Percentiles rank a stretch among this genome's conserved stretches.
These are phyloP conservation scores for Notocelia uddmanniana DNA, from an alignment of 2,888 invertebrate species.

Conservation along the genomic window DNA sequence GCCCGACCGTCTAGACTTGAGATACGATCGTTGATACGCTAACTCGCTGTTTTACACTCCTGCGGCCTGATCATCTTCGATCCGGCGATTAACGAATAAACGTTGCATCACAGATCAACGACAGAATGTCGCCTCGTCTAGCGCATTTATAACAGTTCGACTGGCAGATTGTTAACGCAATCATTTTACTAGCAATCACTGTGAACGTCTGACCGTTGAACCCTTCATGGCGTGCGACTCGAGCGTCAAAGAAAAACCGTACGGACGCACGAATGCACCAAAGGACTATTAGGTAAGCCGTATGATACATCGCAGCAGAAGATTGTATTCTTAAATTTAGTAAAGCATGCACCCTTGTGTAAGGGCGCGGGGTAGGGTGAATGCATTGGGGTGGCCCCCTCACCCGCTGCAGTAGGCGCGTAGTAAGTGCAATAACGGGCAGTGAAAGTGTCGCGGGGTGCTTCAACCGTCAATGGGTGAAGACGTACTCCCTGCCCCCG, in stretches of 20 bases:
- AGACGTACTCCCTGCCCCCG: conserved; percentile 83
- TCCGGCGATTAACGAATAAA: conserved; percentile 45
- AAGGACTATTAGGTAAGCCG: conserved; percentile 49
- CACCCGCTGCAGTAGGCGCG: conserved; percentile 80
- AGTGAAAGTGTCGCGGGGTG: conserved; percentile 85
- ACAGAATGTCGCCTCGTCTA: conserved; percentile 43
- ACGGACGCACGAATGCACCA: conserved; percentile 41
- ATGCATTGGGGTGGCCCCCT: conserved; percentile 77
- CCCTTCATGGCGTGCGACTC: conserved; percentile 24
- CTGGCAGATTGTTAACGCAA: conserved; percentile 34
- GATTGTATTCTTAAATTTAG: conserved; percentile 71
- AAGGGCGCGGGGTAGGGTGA: conserved; percentile 74
- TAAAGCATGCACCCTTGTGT: conserved; percentile 74
- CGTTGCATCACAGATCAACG: conserved; percentile 43
- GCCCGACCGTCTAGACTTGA: conserved; percentile 76
- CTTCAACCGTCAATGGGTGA: conserved; percentile 86
- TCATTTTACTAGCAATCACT: conserved; percentile 26
- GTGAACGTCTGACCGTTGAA: conserved; percentile 21
- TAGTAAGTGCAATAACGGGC: conserved; percentile 85
- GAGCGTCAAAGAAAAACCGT: conserved; percentile 31
- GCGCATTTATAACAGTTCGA: conserved; percentile 36
- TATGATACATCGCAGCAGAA: conserved; percentile 54
- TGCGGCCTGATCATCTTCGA: conserved; percentile 33
- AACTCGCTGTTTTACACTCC: conserved; percentile 56
- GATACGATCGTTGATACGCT: conserved; percentile 72